These are phyloP conservation scores for Alaudala cheleensis DNA, from an alignment of 2,113 vertebrate species.

Conservation along the genomic window DNA sequence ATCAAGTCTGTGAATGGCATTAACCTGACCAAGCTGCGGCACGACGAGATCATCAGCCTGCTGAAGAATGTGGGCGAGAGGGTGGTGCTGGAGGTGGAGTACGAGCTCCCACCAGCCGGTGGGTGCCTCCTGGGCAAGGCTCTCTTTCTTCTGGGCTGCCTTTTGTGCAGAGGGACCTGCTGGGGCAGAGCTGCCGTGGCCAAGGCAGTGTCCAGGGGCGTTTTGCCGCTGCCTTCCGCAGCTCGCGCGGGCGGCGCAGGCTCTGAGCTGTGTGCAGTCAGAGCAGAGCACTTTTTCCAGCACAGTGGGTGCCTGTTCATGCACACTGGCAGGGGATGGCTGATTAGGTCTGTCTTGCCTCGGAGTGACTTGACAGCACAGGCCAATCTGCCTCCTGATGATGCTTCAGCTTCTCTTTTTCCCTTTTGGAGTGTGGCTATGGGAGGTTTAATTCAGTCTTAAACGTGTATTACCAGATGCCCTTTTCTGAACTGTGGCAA, in stretches of 20 bases:
- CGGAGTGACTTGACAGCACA: not conserved
- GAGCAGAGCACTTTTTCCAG: constrained; percentile 31
- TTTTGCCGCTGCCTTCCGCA: not conserved
- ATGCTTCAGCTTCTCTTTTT: not conserved
- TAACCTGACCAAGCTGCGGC: constrained; percentile 90
- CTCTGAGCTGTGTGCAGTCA: not conserved
- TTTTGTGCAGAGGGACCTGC: not conserved
- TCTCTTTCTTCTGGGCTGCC: not conserved
- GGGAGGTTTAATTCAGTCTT: not conserved
- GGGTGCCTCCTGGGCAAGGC: constrained; percentile 16
- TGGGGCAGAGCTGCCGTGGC: not conserved
- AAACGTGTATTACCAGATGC: not conserved
- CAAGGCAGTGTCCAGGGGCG: not conserved
- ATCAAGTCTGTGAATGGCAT: constrained; percentile 97
- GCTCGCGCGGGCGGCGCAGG: accelerated
- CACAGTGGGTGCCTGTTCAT: constrained; percentile 56
- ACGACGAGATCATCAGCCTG: constrained; percentile 95
- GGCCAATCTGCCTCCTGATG: constrained; percentile 47
- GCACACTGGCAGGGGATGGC: constrained; percentile 15
- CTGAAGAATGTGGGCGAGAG: constrained; percentile 95
- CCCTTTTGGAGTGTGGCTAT: not conserved
- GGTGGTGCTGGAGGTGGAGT: constrained; percentile 96
- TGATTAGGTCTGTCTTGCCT: constrained; percentile 62
- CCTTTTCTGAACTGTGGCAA: not conserved
- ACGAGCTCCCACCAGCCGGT: constrained; percentile 92